Percentiles rank a stretch among this genome's conserved stretches.
phyloP scores from a whole-genome alignment of 1,140 invertebrate species.

The Reticulitermes speratus region DNA sequence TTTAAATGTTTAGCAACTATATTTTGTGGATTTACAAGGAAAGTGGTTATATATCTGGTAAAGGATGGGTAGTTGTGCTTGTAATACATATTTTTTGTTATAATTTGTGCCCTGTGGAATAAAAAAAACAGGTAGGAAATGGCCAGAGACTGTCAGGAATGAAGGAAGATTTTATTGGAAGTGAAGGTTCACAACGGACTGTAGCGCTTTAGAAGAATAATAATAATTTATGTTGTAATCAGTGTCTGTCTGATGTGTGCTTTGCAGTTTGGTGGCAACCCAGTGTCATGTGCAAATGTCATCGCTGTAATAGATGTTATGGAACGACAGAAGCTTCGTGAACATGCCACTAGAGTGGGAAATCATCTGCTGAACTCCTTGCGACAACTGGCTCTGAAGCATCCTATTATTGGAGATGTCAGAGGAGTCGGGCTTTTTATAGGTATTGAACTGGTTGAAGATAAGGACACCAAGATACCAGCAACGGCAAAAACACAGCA shows the following conservation, averaged over 20 bases:
- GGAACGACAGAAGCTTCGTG: conserved; percentile 79
- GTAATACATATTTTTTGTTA: no score
- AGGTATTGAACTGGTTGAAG: conserved; percentile 89
- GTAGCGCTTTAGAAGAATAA: no score
- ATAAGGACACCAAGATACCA: conserved; percentile 73
- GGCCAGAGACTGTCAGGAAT: no score
- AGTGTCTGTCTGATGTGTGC: not conserved
- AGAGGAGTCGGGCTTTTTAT: conserved; percentile 90
- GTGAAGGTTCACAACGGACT: no score
- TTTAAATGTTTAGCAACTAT: no score
- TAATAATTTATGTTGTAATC: no score
- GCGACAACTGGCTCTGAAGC: conserved; percentile 67
- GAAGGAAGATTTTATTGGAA: no score
- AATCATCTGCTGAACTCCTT: conserved; percentile 72
- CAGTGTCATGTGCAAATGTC: conserved; percentile 94
- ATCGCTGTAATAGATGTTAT: conserved; percentile 94
- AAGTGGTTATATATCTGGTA: no score
- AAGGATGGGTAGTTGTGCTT: no score
- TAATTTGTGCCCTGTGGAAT: no score
- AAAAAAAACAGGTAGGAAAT: no score
- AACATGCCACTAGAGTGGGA: conserved; percentile 81
- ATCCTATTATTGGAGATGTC: conserved; percentile 82
- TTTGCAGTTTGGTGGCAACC: conserved; percentile 93
- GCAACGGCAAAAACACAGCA: conserved; percentile 80
- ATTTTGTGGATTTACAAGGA: no score